Percentiles rank a stretch among this genome's conserved stretches.
Evolutionary conservation across 2,888 invertebrate genomes (phyloP).

Genomic region (Drosophila pseudotalamancana): DNA sequence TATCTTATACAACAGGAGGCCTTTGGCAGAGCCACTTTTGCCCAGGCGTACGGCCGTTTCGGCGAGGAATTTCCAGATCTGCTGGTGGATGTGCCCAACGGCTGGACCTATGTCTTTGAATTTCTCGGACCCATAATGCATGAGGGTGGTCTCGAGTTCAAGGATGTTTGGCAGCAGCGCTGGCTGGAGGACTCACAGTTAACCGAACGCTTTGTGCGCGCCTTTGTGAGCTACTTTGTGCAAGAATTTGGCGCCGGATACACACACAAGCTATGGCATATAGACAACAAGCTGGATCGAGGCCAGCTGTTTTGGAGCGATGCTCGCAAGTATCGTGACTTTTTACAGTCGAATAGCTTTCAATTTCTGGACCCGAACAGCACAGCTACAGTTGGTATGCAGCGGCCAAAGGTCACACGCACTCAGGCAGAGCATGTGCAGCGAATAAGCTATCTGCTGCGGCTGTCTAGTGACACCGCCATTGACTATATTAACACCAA

Average conservation of each 20-base stretch:
- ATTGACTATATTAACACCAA: conserved; percentile 83
- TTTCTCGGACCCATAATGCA: conserved; percentile 81
- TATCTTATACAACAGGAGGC: conserved; percentile 63
- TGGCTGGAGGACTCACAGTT: conserved; percentile 64
- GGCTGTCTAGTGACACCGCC: conserved; percentile 75
- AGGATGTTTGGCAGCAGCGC: conserved; percentile 74
- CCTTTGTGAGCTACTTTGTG: conserved; percentile 77
- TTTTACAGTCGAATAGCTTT: conserved; percentile 69
- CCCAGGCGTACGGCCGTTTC: conserved; percentile 70
- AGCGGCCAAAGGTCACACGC: conserved; percentile 43
- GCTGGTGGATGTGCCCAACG: conserved; percentile 80
- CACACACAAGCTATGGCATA: conserved; percentile 77
- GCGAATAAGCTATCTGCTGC: conserved; percentile 76
- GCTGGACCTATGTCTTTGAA: conserved; percentile 80
- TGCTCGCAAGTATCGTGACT: conserved; percentile 60
- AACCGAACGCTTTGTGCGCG: conserved; percentile 74
- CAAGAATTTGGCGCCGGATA: conserved; percentile 81
- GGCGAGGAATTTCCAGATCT: conserved; percentile 72
- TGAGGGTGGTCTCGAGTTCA: conserved; percentile 65
- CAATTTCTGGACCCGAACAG: conserved; percentile 71
- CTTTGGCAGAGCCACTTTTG: conserved; percentile 62
- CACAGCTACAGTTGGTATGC: conserved; percentile 21
- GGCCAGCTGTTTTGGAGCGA: conserved; percentile 75
- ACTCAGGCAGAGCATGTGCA: conserved; percentile 70
- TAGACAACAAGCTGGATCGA: conserved; percentile 72